These are phyloP conservation scores for Craniophora ligustri DNA, from an alignment of 2,888 invertebrate species.

Conservation along the genomic window DNA sequence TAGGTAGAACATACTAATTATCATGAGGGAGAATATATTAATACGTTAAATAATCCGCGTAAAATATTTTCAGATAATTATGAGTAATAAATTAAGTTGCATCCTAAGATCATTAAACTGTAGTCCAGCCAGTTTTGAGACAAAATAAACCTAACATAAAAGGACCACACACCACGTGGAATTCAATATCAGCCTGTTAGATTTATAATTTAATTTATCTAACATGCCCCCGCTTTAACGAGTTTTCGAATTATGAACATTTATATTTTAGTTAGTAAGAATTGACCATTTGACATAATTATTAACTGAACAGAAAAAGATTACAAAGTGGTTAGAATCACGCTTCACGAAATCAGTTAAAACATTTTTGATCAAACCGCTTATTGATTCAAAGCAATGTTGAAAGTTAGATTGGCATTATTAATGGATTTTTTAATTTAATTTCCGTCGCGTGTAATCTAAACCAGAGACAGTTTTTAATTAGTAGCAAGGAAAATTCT, in stretches of 20 bases:
- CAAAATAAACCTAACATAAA: slow-evolving; percentile 44
- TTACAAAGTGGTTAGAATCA: slow-evolving; percentile 15
- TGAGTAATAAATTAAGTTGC: slow-evolving; percentile 61
- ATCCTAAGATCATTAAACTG: slow-evolving; percentile 53
- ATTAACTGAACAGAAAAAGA: background rate
- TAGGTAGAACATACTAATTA: slow-evolving; percentile 27
- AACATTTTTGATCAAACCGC: slow-evolving; percentile 30
- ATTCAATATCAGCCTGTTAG: slow-evolving; percentile 43
- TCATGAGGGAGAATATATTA: no score
- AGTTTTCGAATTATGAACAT: slow-evolving; percentile 22
- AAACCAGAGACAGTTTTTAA: slow-evolving; percentile 53
- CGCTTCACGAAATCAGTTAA: slow-evolving; percentile 21
- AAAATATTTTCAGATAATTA: slow-evolving; percentile 50
- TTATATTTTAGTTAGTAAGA: background rate
- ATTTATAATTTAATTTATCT: slow-evolving; percentile 41
- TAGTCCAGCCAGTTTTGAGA: slow-evolving; percentile 37
- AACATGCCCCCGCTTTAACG: slow-evolving; percentile 9
- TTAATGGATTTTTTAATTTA: slow-evolving; percentile 40
- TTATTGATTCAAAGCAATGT: slow-evolving; percentile 37
- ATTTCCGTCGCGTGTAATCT: slow-evolving; percentile 48
- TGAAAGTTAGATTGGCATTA: slow-evolving; percentile 14
- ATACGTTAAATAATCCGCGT: slow-evolving; percentile 37
- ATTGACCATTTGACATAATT: background rate
- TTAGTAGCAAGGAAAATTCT: slow-evolving; percentile 51
- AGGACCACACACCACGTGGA: slow-evolving; percentile 62